phyloP scores from a whole-genome alignment of 2,888 invertebrate species.

The Lithophane leautieri region DNA sequence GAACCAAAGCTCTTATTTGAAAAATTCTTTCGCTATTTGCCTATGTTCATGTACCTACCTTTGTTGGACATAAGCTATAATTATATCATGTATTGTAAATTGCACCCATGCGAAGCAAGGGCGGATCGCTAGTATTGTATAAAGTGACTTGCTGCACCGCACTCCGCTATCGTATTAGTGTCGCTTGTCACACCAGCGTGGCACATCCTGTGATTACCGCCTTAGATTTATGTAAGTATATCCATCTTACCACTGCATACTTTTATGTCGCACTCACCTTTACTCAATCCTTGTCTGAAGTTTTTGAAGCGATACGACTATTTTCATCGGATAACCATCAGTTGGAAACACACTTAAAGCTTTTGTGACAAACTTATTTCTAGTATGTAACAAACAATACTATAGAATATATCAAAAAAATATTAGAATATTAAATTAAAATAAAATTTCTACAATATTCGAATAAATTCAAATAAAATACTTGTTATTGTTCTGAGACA shows the following conservation, averaged over 20 bases:
- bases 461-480: neutral
- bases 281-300: neutral
- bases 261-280: conserved; percentile 9
- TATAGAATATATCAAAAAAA: too few relatives aligned
- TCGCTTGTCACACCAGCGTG: conserved; percentile 43
- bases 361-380: neutral
- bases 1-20: too few relatives aligned
- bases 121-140: neutral
- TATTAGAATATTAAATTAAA: too few relatives aligned
- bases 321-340: neutral
- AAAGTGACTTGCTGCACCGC: conserved; percentile 30
- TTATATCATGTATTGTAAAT: too few relatives aligned
- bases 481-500: too few relatives aligned
- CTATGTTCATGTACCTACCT: too few relatives aligned
- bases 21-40: too few relatives aligned
- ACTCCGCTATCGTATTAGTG: conserved; percentile 42
- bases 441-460: too few relatives aligned
- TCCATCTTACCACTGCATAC: conserved; percentile 5
- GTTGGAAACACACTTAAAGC: neutral
- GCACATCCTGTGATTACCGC: conserved; percentile 42
- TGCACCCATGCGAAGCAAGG: too few relatives aligned
- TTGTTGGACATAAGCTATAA: too few relatives aligned
- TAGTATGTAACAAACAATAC: neutral
- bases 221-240: conserved; percentile 32
- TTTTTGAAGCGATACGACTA: neutral